Evolutionary conservation across 2,888 invertebrate genomes (phyloP).

Genomic region (Parapristionchus giblindavisi): DNA sequence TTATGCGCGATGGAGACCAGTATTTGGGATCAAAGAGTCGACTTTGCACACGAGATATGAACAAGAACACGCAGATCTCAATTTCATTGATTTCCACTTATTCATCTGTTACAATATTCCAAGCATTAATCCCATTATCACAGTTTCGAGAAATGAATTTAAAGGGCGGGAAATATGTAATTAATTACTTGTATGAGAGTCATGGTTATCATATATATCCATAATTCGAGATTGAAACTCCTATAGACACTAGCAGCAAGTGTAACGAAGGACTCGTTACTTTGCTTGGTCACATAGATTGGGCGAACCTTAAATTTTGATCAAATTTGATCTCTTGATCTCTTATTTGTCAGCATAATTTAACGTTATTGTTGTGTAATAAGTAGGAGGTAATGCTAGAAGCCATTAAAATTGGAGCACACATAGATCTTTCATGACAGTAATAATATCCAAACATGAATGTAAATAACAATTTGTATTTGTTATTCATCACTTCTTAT

Average conservation of each 20-base stretch:
- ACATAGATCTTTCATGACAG: no score
- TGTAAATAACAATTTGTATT: no score
- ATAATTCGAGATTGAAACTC: slow-evolving; percentile 12
- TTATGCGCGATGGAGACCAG: slow-evolving; percentile 4
- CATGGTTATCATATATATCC: slow-evolving; percentile 18
- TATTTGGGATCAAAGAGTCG: slow-evolving; percentile 16
- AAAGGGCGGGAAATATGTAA: no score
- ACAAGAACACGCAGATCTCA: neutral
- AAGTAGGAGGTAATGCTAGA: no score
- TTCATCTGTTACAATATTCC: neutral
- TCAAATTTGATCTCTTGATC: neutral
- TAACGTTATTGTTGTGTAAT: no score
- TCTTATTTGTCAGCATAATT: no score
- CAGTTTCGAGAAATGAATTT: no score
- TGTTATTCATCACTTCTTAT: no score
- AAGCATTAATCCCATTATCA: no score
- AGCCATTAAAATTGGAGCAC: no score
- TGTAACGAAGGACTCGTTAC: neutral
- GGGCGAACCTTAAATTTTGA: slow-evolving; percentile 11
- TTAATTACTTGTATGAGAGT: neutral
- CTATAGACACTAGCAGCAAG: slow-evolving; percentile 9
- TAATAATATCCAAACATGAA: no score
- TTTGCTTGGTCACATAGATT: slow-evolving; percentile 20
- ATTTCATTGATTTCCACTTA: neutral
- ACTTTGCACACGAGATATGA: slow-evolving; percentile 17